Base-by-base conservation (phyloP, 2,888 invertebrate species). In the Aphelenchoides bicaudatus region DNA sequence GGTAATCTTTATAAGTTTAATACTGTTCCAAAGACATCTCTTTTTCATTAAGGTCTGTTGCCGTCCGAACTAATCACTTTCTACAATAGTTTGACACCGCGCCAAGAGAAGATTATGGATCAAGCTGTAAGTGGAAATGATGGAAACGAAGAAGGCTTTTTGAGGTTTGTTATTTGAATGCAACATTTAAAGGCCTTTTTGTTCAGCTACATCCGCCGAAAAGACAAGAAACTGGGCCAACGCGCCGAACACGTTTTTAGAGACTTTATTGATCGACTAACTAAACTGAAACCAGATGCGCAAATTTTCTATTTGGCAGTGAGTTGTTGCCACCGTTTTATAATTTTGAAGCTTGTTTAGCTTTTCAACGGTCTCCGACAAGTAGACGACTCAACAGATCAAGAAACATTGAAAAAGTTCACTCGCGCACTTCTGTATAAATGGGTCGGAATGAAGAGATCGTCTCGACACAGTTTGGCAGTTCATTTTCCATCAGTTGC, bases 321-420 rank as follows among this genome's bases (percentile, higher is more conserved):
- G 10, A 10, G 43, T 43, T 43, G 10, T 21, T 10, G 21, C 43
- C n/a, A n/a, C n/a, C n/a, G n/a, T n/a, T n/a, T n/a, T n/a, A n/a
- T n/a, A n/a, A n/a, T n/a, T n/a, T n/a, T n/a, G n/a, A n/a, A n/a
- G n/a, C n/a, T n/a, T n/a, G n/a, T n/a, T n/a, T n/a, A 43, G 43
- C 43, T 43, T 6, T 43, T 43, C 43, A 43, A 43, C 43, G 43
- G 43, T 8, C 43, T 43, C 23, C 43, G 43, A 19, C 10, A 43
- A 19, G 16, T 43, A 6, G 25, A 10, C n/a, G 10, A 19, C 8
- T 19, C 16, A 8, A 21, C 43, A n/a, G 25, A n/a, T 43, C 21
- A 43, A n/a, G 6, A n/a, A 6, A 8, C 16, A n/a, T n/a, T 43
- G 43, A 43, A 43, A 25, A 25, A 8, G 21, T 43, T 43, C 23